Evolutionary conservation across 2,113 vertebrate genomes (phyloP).

Genomic region (Carassius auratus): DNA sequence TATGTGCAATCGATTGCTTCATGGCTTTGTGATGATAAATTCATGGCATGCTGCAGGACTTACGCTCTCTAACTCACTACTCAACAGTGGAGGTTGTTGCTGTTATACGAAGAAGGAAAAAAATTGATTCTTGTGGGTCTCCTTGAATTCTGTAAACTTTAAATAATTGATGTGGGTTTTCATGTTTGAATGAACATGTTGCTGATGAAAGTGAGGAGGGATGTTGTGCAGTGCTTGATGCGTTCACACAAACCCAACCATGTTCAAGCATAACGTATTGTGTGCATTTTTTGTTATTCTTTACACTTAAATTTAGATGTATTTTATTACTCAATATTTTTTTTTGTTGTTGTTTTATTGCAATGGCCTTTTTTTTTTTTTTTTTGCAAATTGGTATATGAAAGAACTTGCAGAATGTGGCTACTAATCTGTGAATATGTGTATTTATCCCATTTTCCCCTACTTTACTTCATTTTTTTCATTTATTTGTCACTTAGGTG

Average conservation of each 20-base stretch:
- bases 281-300: not conserved
- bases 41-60: slow-evolving; percentile 57
- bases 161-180: slow-evolving; percentile 50
- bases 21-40: slow-evolving; percentile 66
- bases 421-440: not conserved
- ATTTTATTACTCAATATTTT: not conserved
- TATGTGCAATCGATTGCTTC: slow-evolving; percentile 67
- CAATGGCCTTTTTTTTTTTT: not conserved
- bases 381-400: not conserved
- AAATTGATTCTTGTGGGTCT: slow-evolving; percentile 56
- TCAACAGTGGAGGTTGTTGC: slow-evolving; percentile 59
- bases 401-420: not conserved
- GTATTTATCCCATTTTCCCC: not conserved
- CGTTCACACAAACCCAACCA: not conserved
- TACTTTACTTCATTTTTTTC: not conserved
- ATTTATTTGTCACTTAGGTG: not conserved
- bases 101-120: slow-evolving; percentile 16
- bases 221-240: slow-evolving; percentile 19
- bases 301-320: not conserved
- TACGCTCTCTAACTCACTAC: slow-evolving; percentile 63
- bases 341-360: not conserved
- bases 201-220: slow-evolving; percentile 15
- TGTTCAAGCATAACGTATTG: not conserved
- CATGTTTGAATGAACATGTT: slow-evolving; percentile 14
- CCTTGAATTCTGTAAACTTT: slow-evolving; percentile 30